phyloP scores from a whole-genome alignment of 2,797 vertebrate genomes.

The Allochrocebus solatus region DNA sequence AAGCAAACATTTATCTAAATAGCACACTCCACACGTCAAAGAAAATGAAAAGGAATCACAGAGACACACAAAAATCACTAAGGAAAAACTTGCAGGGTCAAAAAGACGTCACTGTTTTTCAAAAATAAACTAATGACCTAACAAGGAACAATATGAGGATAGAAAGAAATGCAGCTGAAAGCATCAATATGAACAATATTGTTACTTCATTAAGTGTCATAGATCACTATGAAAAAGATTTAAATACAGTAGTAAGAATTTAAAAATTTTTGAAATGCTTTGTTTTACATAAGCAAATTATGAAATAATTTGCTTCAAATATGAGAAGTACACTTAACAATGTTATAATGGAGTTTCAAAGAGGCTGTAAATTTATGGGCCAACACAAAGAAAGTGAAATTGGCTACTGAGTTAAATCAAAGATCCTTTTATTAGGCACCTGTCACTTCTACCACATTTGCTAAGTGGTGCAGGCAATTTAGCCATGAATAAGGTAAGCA shows the following conservation, averaged over 20 bases:
- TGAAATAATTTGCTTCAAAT: slow-evolving; percentile 3
- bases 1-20: background rate
- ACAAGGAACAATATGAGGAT: rapidly evolving
- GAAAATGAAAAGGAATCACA: slow-evolving; percentile 8
- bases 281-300: slow-evolving; percentile 4
- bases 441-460: background rate
- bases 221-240: slow-evolving; percentile 6
- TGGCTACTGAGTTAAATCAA: background rate
- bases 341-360: background rate
- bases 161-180: slow-evolving; percentile 48
- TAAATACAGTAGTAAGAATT: background rate
- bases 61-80: background rate
- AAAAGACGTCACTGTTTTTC: slow-evolving; percentile 6
- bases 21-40: background rate
- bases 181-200: slow-evolving; percentile 20
- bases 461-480: background rate
- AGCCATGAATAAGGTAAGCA: background rate
- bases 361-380: background rate
- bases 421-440: background rate
- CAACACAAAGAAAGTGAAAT: background rate
- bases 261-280: background rate
- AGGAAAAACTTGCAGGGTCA: background rate
- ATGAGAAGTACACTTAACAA: background rate
- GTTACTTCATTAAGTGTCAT: background rate
- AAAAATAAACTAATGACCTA: background rate